Conservation (phyloP, 2,113 vertebrate genomes). For the Colaptes auratus region DNA sequence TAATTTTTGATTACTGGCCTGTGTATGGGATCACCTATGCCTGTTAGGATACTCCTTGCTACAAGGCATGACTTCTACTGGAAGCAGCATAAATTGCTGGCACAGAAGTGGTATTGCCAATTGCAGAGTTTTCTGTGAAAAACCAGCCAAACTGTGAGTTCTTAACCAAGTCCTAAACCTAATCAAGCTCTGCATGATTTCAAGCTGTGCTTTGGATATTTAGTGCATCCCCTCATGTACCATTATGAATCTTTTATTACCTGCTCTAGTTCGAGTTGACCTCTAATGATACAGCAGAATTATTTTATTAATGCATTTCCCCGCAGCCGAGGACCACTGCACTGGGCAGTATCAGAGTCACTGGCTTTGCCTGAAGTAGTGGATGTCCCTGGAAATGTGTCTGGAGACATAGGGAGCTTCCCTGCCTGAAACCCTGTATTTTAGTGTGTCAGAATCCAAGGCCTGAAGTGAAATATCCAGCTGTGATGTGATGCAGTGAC, state of each 20-base stretch:
- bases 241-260: slow-evolving; percentile 53
- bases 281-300: slow-evolving; percentile 57
- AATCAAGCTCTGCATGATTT: background rate
- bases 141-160: background rate
- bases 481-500: fast-evolving
- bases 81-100: background rate
- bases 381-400: background rate
- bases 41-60: slow-evolving; percentile 20
- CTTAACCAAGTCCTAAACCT: slow-evolving; percentile 26
- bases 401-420: background rate
- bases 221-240: slow-evolving; percentile 19
- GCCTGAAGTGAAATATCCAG: background rate
- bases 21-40: background rate
- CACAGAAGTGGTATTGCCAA: background rate
- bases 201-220: slow-evolving; percentile 8
- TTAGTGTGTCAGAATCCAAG: fast-evolving
- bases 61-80: background rate
- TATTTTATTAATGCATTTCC: background rate
- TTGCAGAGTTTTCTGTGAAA: background rate
- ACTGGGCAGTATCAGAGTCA: background rate
- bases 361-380: background rate
- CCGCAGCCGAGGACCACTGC: background rate
- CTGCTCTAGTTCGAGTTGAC: slow-evolving; percentile 1
- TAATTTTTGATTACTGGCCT: slow-evolving; percentile 32
- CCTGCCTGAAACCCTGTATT: background rate